phyloP scores from a whole-genome alignment of 2,113 vertebrate genomes.

The Chaenocephalus aceratus region DNA sequence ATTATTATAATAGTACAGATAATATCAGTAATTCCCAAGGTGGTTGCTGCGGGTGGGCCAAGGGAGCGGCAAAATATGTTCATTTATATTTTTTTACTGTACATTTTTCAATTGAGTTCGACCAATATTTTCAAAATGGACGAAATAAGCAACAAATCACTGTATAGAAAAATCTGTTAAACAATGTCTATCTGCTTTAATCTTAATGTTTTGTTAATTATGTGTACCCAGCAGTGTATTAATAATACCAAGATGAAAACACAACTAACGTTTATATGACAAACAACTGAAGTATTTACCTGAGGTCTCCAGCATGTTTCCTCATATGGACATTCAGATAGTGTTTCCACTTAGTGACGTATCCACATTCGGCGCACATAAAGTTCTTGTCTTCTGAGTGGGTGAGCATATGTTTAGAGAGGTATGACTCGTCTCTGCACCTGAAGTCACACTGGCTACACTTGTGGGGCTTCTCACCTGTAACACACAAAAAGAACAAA shows the following conservation, averaged over 20 bases:
- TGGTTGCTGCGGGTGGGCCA: no score
- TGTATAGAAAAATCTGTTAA: no score
- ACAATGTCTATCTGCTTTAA: no score
- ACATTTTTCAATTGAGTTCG: no score
- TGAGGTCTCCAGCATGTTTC: slow-evolving; percentile 96
- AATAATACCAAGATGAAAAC: not conserved
- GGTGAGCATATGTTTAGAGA: slow-evolving; percentile 97
- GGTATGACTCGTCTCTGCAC: slow-evolving; percentile 95
- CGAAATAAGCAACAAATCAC: no score
- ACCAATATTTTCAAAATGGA: no score
- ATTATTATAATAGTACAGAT: no score
- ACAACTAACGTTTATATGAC: not conserved
- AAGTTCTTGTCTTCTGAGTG: slow-evolving; percentile 94
- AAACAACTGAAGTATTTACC: slow-evolving; percentile 76
- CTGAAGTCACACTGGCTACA: slow-evolving; percentile 94
- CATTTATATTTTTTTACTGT: no score
- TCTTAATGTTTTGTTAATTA: not conserved
- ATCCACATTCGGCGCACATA: slow-evolving; percentile 97
- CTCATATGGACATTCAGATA: slow-evolving; percentile 97
- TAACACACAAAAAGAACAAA: slow-evolving; percentile 5
- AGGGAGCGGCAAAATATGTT: no score
- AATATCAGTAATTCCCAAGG: no score
- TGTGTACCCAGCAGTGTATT: not conserved
- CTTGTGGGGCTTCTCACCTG: slow-evolving; percentile 97
- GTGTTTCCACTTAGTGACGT: slow-evolving; percentile 98